Percentiles rank a stretch among this genome's conserved stretches.
Conservation (phyloP, 2,888 invertebrate species). For the Venusia cambrica region DNA sequence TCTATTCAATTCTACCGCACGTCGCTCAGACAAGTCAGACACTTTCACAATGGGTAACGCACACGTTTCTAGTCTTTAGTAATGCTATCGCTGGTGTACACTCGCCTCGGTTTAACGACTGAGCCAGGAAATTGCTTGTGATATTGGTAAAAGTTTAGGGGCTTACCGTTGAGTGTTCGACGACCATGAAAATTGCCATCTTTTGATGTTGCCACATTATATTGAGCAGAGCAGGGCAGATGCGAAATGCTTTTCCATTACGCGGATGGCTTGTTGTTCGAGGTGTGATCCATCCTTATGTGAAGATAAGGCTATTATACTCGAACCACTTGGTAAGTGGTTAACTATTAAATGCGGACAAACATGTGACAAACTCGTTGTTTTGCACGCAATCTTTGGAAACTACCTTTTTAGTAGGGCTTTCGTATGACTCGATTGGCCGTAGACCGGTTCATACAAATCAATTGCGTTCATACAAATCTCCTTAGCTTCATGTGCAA, state of each 20-base stretch:
- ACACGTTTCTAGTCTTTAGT: slow-evolving; percentile 29
- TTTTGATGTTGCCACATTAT: slow-evolving; percentile 6
- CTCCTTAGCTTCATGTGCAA: slow-evolving; percentile 12
- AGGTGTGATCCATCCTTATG: not conserved
- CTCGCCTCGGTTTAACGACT: slow-evolving; percentile 20
- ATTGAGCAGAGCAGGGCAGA: slow-evolving; percentile 1
- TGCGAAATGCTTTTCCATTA: slow-evolving; percentile 13
- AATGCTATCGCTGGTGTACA: slow-evolving; percentile 12
- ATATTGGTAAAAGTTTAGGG: slow-evolving; percentile 19
- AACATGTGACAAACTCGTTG: slow-evolving; percentile 4
- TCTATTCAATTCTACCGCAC: slow-evolving; percentile 40
- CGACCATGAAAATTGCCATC: slow-evolving; percentile 13
- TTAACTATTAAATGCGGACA: too few relatives aligned
- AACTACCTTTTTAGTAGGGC: slow-evolving; percentile 8
- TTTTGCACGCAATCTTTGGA: slow-evolving; percentile 11
- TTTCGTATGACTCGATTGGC: slow-evolving; percentile 17
- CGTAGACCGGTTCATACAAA: slow-evolving; percentile 22
- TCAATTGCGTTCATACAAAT: slow-evolving; percentile 20
- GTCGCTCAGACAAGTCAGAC: slow-evolving; percentile 37
- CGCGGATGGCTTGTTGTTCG: slow-evolving; percentile 2
- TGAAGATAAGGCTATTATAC: not conserved
- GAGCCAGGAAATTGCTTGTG: slow-evolving; percentile 19
- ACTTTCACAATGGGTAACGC: slow-evolving; percentile 61
- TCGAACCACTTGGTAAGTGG: not conserved
- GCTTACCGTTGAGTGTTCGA: slow-evolving; percentile 9